Base-by-base conservation (phyloP, 2,113 vertebrate species). In the Pagrus major region DNA sequence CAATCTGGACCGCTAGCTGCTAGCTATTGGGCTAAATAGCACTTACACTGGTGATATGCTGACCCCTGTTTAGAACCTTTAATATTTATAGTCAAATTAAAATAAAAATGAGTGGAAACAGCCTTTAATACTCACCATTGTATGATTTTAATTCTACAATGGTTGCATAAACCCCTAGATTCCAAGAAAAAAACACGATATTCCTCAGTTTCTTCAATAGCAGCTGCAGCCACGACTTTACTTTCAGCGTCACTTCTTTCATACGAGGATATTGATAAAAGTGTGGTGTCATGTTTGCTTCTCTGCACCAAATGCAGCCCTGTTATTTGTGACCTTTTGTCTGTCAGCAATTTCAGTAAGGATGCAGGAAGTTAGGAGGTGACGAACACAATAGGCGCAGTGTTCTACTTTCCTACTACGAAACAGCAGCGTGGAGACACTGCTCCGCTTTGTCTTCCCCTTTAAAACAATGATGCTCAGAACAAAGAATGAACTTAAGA, bases 401-500 rank as follows among this genome's bases (percentile, higher is more conserved):
- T 93, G 90, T 93, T 92, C 90, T 63, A 73, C 78, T 86, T 84
- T 83, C 33, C 33, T 66, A 71, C 68, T 59, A 33, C 73, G 80
- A 76, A 84, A 79, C 54, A 80, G 79, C 81, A 84, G 71, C 56
- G 33, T 21, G 27, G 42, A 72, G 66, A 89, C 80, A 88, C 80
- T 71, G 78, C 47, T 81, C 78, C 0, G 71, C 89, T 87, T 92
- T 93, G 89, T 92, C 65, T 59, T 29, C 21, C 33, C 61, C 51
- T 47, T 33, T 86, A 85, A 90, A 92, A 91, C 92, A 93, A 91
- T 91, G 89, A 90, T 84, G 77, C 83, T 72, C 52, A 67, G 37
- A 87, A 93, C 88, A 93, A 92, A 91, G 91, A 86, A n/a, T 42
- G 41, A 81, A 86, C 78, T 78, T 89, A 90, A 90, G 85, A 86